Base-by-base conservation (phyloP, 2,113 vertebrate species). In the Cygnus buccinator region DNA sequence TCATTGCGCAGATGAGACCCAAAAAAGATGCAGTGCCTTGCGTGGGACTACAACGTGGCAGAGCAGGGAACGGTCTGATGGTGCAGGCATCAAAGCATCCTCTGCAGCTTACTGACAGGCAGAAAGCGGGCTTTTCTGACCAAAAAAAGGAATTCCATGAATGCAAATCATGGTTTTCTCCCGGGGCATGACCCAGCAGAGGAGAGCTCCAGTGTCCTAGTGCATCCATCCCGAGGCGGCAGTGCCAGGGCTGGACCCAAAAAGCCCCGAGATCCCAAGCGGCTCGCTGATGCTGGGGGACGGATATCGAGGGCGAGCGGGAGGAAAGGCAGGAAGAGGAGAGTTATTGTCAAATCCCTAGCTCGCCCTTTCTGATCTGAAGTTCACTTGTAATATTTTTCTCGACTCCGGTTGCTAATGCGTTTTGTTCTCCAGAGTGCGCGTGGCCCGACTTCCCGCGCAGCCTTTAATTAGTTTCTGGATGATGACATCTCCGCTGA, bases 391-490 rank as follows among this genome's bases (percentile, higher is more conserved):
- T 97, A 96, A 95, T 98, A 97, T 97, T 97, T 97, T 94, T 65
- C 93, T 95, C 50, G 16, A 67, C 96, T 97, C 72, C 12, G 8
- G 95, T 95, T 96, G 97, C 96, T 97, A 97, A 97, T 97, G 97
- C 92, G 54, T 97, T 98, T 98, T 98, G 97, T 97, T 97, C 98
- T 98, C 98, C 37, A 10, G 96, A 97, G 98, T 95, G 96, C 2
- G 87, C 87, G 85, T 95, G 97, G 94, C 96, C 97, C 90, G 92
- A 82, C 97, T 98, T 98, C 97, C 96, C 87, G 90, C 44, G 11
- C 97, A 97, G 97, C 96, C 97, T 97, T 98, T 98, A 98, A 98
- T 98, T 98, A 98, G 98, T 98, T 98, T 97, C 98, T 96, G 96
- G 97, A 97, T 98, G 97, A 97, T 98, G 98, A 97, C 98, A 98